Evolutionary conservation across 2,797 vertebrate genomes (phyloP).

Genomic region (Oreochromis mossambicus): DNA sequence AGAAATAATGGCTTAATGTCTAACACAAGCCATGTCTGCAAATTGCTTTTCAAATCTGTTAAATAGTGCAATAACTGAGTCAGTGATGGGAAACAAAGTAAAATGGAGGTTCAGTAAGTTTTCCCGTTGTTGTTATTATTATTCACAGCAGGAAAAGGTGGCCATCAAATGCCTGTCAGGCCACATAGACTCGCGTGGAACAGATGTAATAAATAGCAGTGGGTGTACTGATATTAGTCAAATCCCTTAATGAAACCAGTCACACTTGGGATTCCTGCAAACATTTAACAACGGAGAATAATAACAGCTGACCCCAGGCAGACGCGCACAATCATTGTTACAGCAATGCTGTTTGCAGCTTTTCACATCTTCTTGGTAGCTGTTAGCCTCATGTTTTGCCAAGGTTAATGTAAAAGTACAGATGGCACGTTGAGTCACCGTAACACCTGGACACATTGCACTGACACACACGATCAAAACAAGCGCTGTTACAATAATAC

Average conservation of each 20-base stretch:
- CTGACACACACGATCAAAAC: constrained; percentile 41
- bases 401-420: constrained; percentile 45
- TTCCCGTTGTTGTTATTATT: neutral
- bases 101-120: neutral
- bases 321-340: neutral
- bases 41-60: neutral
- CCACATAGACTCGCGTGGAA: neutral
- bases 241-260: neutral
- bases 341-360: neutral
- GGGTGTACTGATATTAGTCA: neutral
- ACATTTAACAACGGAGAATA: neutral
- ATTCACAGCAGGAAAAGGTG: neutral
- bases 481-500: constrained; percentile 4
- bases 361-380: constrained; percentile 19
- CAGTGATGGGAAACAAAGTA: neutral
- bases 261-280: neutral
- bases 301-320: neutral
- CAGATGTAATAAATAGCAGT: neutral
- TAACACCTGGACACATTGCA: constrained; percentile 45
- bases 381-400: constrained; percentile 28
- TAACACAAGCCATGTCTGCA: neutral
- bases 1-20: neutral
- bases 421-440: constrained; percentile 34
- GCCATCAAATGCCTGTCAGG: neutral
- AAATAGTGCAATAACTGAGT: neutral